Evolutionary conservation across 1,140 invertebrate genomes (phyloP).

Genomic region (Adoxophyes honmai): DNA sequence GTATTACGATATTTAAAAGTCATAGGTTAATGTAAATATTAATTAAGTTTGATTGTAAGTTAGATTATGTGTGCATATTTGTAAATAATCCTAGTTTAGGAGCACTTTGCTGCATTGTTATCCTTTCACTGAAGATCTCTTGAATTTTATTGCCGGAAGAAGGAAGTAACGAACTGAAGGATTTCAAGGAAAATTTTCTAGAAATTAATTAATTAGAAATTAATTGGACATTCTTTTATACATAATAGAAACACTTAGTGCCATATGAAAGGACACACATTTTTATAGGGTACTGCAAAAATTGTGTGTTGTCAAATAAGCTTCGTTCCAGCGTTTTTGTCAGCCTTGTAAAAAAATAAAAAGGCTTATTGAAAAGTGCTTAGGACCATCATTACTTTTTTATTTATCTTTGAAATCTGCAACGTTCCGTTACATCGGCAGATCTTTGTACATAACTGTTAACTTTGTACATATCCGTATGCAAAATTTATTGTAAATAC

Average conservation of each 20-base stretch:
- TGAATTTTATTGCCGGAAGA: conserved; percentile 67
- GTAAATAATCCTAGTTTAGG: conserved; percentile 50
- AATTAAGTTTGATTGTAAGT: conserved; percentile 18
- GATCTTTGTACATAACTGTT: conserved; percentile 71
- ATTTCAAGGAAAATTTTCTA: conserved; percentile 39
- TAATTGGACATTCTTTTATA: no score
- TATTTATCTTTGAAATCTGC: conserved; percentile 44
- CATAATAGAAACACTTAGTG: neutral
- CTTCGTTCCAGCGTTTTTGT: conserved; percentile 60
- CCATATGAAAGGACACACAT: conserved; percentile 51
- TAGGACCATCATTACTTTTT: conserved; percentile 29
- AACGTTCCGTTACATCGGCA: conserved; percentile 60
- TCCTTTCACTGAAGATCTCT: conserved; percentile 76
- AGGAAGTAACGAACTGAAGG: conserved; percentile 49
- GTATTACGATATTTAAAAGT: conserved; percentile 67
- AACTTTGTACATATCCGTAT: conserved; percentile 31
- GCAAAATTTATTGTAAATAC: conserved; percentile 45
- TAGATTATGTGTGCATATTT: conserved; percentile 33
- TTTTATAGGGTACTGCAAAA: conserved; percentile 72
- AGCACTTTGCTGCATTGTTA: conserved; percentile 67
- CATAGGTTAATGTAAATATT: conserved; percentile 47
- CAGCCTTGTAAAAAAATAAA: conserved; percentile 46
- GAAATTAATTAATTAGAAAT: no score
- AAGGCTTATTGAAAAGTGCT: conserved; percentile 67
- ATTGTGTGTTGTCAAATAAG: conserved; percentile 53